Evolutionary conservation across 2,888 invertebrate genomes (phyloP).

Genomic region (Drosophila sordidula): DNA sequence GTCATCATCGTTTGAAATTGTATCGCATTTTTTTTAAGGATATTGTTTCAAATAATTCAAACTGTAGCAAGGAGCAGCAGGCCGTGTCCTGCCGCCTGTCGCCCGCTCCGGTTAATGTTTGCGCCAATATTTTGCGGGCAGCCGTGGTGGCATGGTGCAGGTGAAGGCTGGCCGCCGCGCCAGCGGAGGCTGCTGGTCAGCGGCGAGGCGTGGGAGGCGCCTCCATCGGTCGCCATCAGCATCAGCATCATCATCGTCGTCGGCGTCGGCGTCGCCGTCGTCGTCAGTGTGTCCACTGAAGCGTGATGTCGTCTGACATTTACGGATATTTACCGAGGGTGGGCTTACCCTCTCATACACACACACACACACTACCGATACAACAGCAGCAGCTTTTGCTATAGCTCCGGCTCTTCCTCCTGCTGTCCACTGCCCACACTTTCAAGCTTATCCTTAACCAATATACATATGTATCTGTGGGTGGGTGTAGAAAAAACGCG

Average conservation of each 20-base stretch:
- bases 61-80: conserved; percentile 54
- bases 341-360: conserved; percentile 10
- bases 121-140: conserved; percentile 77
- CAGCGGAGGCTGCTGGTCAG: conserved; percentile 38
- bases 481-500: conserved; percentile 51
- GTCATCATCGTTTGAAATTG: conserved; percentile 73
- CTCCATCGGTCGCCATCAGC: conserved; percentile 56
- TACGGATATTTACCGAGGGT: conserved; percentile 67
- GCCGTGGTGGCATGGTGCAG: conserved; percentile 15
- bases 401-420: not conserved
- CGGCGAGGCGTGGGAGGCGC: conserved; percentile 45
- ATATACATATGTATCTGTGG: conserved; percentile 1
- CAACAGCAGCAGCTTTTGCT: conserved; percentile 25
- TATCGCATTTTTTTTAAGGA: conserved; percentile 76
- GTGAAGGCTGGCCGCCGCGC: conserved; percentile 16
- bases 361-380: conserved; percentile 13
- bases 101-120: conserved; percentile 51
- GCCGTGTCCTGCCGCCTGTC: conserved; percentile 16
- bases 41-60: conserved; percentile 82
- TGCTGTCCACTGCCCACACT: conserved; percentile 18
- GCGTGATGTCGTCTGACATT: conserved; percentile 82
- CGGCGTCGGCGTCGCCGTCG: conserved; percentile 1
- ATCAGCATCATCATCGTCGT: conserved; percentile 12
- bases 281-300: conserved; percentile 73
- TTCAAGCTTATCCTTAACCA: conserved; percentile 2